Evolutionary conservation across 2,113 vertebrate species (phyloP).

Genomic region (Cygnus atratus): DNA sequence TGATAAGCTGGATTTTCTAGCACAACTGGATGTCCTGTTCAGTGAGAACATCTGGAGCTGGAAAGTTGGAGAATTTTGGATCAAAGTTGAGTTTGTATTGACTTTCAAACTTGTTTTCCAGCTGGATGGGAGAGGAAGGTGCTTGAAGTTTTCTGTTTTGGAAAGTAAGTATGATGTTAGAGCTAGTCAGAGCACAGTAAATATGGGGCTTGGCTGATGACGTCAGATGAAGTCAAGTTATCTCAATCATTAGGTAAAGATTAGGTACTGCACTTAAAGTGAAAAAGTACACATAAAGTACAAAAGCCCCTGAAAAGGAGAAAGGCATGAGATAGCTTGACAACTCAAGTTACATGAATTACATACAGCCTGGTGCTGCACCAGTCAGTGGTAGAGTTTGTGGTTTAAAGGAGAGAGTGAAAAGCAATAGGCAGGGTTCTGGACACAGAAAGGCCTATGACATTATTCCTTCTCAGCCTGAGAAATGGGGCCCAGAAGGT

Average conservation of each 20-base stretch:
- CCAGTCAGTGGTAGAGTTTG: neutral
- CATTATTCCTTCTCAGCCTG: neutral
- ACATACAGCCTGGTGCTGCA: neutral
- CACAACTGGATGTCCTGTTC: neutral
- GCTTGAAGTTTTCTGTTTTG: neutral
- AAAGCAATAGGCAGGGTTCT: neutral
- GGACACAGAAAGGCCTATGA: neutral
- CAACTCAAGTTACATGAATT: neutral
- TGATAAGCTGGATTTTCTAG: neutral
- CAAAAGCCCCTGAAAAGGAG: neutral
- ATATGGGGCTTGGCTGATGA: neutral
- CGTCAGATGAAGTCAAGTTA: neutral
- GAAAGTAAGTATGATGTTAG: neutral
- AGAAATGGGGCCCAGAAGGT: neutral
- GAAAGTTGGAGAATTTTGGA: neutral
- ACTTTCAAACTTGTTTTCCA: neutral
- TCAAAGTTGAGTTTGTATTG: neutral
- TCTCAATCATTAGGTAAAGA: neutral
- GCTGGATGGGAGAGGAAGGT: neutral
- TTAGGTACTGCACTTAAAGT: neutral
- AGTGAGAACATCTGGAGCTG: neutral
- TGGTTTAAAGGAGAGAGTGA: neutral
- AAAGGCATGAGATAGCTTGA: neutral
- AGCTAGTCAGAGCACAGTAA: neutral
- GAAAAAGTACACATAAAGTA: neutral